Evolutionary conservation across 2,797 vertebrate species (phyloP).

Genomic region (Crenuchus spilurus): DNA sequence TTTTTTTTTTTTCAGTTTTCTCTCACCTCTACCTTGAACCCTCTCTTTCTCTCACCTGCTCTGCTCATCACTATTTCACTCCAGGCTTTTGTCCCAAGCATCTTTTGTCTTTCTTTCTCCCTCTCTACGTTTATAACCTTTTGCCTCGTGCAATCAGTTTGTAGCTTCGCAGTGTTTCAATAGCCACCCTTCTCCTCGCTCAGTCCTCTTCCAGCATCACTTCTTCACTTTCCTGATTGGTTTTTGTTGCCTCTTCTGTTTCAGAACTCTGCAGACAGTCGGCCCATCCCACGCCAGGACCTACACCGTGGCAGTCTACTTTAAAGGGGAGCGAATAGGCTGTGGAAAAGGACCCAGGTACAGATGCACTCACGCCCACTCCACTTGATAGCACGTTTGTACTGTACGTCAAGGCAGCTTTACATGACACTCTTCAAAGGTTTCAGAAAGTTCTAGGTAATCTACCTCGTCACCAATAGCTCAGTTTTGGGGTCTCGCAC

Average conservation of each 20-base stretch:
- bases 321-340: conserved; percentile 97
- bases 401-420: too few species aligned
- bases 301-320: conserved; percentile 97
- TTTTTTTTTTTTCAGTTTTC: neutral
- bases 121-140: neutral
- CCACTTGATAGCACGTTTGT: too few species aligned
- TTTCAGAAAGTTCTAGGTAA: too few species aligned
- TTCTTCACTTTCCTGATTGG: conserved; percentile 25
- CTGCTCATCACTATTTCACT: neutral
- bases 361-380: neutral
- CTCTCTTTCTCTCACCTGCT: neutral
- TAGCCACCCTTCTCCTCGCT: neutral
- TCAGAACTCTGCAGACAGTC: conserved; percentile 95
- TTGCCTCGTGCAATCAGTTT: neutral
- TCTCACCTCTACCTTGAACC: neutral
- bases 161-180: neutral
- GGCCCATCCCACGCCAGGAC: conserved; percentile 95
- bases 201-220: conserved; percentile 2
- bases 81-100: neutral
- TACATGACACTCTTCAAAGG: too few species aligned
- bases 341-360: conserved; percentile 99
- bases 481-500: too few species aligned
- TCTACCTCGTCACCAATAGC: too few species aligned
- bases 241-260: conserved; percentile 7
- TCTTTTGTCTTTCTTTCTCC: conserved; percentile 25